These are phyloP conservation scores for Pandemis corylana DNA, from an alignment of 2,888 invertebrate species.

Conservation along the genomic window DNA sequence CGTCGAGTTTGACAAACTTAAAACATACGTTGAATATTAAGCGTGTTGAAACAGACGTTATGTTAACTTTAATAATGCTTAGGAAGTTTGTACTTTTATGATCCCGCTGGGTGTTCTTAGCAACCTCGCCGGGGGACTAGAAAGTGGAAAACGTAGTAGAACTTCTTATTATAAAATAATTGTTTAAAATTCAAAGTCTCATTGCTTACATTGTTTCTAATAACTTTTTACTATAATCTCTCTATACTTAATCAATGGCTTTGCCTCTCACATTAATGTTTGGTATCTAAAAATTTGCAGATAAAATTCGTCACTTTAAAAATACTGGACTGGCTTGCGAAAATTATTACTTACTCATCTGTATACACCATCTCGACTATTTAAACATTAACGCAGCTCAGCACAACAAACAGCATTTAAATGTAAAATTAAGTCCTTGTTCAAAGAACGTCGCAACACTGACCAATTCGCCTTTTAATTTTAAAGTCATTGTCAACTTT, in stretches of 20 bases:
- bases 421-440: slow-evolving; percentile 5
- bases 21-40: slow-evolving; percentile 77
- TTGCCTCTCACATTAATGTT: too few species aligned
- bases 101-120: slow-evolving; percentile 69
- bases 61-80: slow-evolving; percentile 71
- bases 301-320: not conserved
- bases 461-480: slow-evolving; percentile 1
- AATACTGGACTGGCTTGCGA: not conserved
- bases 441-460: not conserved
- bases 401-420: slow-evolving; percentile 4
- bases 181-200: not conserved
- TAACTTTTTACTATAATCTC: not conserved
- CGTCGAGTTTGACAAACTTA: slow-evolving; percentile 67
- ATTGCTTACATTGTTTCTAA: not conserved
- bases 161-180: slow-evolving; percentile 48
- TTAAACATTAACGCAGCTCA: not conserved
- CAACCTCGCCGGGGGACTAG: slow-evolving; percentile 52
- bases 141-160: slow-evolving; percentile 53
- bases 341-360: not conserved
- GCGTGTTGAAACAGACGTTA: slow-evolving; percentile 68
- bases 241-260: too few species aligned
- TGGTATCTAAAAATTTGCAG: too few species aligned
- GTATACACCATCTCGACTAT: not conserved
- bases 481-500: slow-evolving; percentile 36
- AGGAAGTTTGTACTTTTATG: slow-evolving; percentile 73